Evolutionary conservation across 2,113 vertebrate genomes (phyloP).

Genomic region (Salvelinus fontinalis): DNA sequence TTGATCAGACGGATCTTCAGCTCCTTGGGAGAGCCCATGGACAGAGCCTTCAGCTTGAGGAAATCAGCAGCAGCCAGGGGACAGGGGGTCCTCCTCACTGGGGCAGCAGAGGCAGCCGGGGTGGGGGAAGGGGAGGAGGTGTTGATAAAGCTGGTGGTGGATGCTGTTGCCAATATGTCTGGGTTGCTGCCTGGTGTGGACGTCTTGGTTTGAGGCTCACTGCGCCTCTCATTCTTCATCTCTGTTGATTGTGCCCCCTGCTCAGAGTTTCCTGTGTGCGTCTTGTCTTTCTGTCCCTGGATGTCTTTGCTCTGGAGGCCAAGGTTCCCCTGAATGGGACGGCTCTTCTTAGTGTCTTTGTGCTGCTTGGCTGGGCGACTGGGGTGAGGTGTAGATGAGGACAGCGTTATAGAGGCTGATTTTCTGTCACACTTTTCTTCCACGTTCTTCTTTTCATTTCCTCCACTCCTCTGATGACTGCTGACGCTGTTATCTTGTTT

Average conservation of each 20-base stretch:
- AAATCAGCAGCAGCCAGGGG: slow-evolving; percentile 71
- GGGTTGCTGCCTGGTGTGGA: slow-evolving; percentile 23
- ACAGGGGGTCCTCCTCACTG: slow-evolving; percentile 32
- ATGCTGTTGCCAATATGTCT: slow-evolving; percentile 11
- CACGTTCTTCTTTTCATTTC: slow-evolving; percentile 18
- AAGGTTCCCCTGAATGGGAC: slow-evolving; percentile 71
- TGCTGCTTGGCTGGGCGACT: slow-evolving; percentile 29
- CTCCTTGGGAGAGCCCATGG: slow-evolving; percentile 83
- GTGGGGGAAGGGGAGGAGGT: slow-evolving; percentile 61
- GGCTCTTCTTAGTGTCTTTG: slow-evolving; percentile 59
- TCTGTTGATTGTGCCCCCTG: slow-evolving; percentile 7
- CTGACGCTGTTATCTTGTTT: slow-evolving; percentile 29
- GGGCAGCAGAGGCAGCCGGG: slow-evolving; percentile 7
- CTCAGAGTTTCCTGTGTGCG: not conserved
- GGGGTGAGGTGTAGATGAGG: slow-evolving; percentile 21
- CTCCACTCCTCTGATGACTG: slow-evolving; percentile 28
- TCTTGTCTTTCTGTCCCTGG: slow-evolving; percentile 28
- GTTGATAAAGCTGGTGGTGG: slow-evolving; percentile 64
- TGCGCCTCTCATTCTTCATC: slow-evolving; percentile 22
- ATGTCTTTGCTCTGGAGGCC: slow-evolving; percentile 62
- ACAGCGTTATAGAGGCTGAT: slow-evolving; percentile 12
- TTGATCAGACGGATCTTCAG: slow-evolving; percentile 86
- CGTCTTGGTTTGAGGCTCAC: slow-evolving; percentile 11
- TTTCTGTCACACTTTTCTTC: slow-evolving; percentile 22
- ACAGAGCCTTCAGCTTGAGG: slow-evolving; percentile 79